These are phyloP conservation scores for Anabacerthia variegaticeps DNA, from an alignment of 2,797 vertebrate genomes.

Conservation along the genomic window DNA sequence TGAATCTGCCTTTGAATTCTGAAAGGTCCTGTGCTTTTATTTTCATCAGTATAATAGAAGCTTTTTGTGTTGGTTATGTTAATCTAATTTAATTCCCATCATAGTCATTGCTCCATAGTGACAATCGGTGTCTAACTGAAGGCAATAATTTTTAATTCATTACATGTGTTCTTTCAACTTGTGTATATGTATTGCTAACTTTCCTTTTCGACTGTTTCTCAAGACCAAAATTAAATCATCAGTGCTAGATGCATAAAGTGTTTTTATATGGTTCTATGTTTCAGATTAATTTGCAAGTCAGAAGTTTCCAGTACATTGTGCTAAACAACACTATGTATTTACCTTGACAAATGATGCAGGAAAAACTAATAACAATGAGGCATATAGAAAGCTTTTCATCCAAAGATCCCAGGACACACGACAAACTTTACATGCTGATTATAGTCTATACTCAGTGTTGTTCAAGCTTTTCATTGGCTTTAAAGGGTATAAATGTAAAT, in stretches of 20 bases:
- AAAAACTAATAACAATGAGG: conserved; percentile 60
- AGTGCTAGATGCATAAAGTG: conserved; percentile 53
- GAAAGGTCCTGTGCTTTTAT: conserved; percentile 28
- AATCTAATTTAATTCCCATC: conserved; percentile 27
- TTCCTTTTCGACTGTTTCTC: conserved; percentile 23
- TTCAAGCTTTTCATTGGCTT: background rate
- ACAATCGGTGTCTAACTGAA: conserved; percentile 12
- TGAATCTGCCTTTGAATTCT: conserved; percentile 32
- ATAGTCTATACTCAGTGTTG: background rate
- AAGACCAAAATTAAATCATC: conserved; percentile 65
- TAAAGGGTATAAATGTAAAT: background rate
- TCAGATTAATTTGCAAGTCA: conserved; percentile 66
- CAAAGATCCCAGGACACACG: conserved; percentile 48
- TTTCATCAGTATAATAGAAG: conserved; percentile 9
- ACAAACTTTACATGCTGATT: conserved; percentile 58
- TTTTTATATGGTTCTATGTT: conserved; percentile 49
- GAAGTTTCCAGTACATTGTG: conserved; percentile 50
- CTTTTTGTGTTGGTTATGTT: background rate
- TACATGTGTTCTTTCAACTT: conserved; percentile 43
- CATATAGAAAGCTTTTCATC: conserved; percentile 47
- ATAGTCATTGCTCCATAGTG: background rate
- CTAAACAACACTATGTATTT: conserved; percentile 59
- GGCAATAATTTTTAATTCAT: conserved; percentile 34
- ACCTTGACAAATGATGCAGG: conserved; percentile 65
- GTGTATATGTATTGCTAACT: conserved; percentile 30